A percentile compares a stretch with the other conserved stretches of the same genome.
phyloP scores from a whole-genome alignment of 2,888 invertebrate genomes.

The Coremacera marginata region DNA sequence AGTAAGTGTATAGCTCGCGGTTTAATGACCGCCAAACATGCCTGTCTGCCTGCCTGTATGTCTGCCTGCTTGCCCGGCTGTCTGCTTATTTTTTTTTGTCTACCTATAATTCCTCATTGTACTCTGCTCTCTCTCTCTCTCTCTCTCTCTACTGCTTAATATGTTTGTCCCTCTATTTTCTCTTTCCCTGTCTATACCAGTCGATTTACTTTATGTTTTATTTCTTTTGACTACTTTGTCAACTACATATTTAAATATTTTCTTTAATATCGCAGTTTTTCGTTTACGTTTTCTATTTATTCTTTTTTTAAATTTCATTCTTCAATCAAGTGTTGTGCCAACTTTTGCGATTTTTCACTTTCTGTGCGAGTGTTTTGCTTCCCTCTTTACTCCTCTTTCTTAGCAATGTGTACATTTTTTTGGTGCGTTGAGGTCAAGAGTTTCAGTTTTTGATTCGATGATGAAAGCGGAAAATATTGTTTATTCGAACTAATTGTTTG shows the following conservation, averaged over 20 bases:
- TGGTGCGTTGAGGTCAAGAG: not conserved
- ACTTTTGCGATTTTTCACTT: not conserved
- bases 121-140: not conserved
- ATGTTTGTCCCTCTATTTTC: too few species aligned
- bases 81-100: not conserved
- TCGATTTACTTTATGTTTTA: not conserved
- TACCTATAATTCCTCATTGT: not conserved
- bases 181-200: not conserved
- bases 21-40: conserved; percentile 42
- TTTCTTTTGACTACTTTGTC: not conserved
- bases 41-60: conserved; percentile 23
- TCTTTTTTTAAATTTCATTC: not conserved
- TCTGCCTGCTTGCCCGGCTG: not conserved
- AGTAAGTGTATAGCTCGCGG: conserved; percentile 17
- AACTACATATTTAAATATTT: not conserved
- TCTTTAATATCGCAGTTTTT: not conserved
- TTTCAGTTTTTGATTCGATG: too few species aligned
- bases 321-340: not conserved
- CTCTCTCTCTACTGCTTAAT: not conserved
- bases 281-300: not conserved
- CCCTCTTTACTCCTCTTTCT: not conserved
- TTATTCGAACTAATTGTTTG: not conserved
- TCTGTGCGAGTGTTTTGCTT: not conserved
- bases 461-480: not conserved
- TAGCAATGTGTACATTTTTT: not conserved